phyloP scores from a whole-genome alignment of 2,797 vertebrate species.

The Diplodus puntazzo region DNA sequence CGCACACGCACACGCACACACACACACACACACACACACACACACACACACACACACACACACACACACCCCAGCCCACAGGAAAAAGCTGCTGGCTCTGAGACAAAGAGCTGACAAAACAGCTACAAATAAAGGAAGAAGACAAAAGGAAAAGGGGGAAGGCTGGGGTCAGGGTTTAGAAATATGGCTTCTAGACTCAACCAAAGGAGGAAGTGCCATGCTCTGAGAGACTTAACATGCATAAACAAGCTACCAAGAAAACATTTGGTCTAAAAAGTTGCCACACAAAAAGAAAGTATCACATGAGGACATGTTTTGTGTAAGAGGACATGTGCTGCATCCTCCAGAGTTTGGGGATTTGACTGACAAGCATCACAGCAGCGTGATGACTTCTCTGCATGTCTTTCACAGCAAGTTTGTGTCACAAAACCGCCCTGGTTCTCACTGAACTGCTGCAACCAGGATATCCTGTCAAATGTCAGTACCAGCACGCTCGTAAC shows the following conservation, averaged over 20 bases:
- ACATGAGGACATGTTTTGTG: not conserved
- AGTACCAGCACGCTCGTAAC: conserved; percentile 31
- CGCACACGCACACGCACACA: conserved; percentile 10
- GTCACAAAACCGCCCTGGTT: conserved; percentile 48
- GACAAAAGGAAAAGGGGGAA: conserved; percentile 51
- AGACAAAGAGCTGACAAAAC: conserved; percentile 69
- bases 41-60: conserved; percentile 6
- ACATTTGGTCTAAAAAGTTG: not conserved
- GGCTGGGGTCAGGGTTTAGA: conserved; percentile 47
- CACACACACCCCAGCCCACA: conserved; percentile 22
- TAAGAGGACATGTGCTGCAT: not conserved
- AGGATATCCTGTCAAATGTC: conserved; percentile 87
- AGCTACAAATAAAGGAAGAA: conserved; percentile 60
- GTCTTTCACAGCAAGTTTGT: conserved; percentile 33
- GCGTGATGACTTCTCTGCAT: not conserved
- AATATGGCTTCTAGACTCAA: conserved; percentile 42
- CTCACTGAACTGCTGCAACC: conserved; percentile 63
- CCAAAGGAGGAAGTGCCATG: conserved; percentile 50
- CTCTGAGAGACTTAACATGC: conserved; percentile 10
- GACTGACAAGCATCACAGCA: not conserved
- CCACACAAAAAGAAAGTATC: not conserved
- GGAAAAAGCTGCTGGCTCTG: conserved; percentile 46
- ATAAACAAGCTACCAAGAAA: not conserved
- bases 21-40: conserved; percentile 10
- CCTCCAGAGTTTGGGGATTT: not conserved